Conservation (phyloP, 2,113 vertebrate genomes). For the Gracilinanus agilis region DNA sequence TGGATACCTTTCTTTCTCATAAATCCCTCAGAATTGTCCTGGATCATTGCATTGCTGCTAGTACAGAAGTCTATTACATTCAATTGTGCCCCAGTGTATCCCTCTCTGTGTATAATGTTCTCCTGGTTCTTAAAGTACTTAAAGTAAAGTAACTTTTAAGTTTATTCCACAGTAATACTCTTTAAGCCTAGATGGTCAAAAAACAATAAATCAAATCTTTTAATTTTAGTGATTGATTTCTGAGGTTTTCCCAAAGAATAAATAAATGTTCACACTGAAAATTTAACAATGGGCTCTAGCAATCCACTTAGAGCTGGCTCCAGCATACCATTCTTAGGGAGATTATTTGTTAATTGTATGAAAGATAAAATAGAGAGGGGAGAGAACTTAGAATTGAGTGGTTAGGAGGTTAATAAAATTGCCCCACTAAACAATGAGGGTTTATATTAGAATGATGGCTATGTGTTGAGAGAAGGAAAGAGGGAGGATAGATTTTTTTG, state of each 20-base stretch:
- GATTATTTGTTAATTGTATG: neutral
- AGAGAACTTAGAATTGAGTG: neutral
- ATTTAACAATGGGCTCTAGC: neutral
- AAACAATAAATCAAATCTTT: neutral
- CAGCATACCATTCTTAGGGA: neutral
- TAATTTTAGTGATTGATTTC: neutral
- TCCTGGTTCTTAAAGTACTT: too few species aligned
- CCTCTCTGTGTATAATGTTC: too few species aligned
- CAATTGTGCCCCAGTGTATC: too few species aligned
- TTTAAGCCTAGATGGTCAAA: neutral
- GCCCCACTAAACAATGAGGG: neutral
- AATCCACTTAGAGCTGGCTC: neutral
- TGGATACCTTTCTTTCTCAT: too few species aligned
- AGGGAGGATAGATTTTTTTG: neutral
- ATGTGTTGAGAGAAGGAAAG: neutral
- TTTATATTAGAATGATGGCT: neutral
- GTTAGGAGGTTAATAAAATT: neutral
- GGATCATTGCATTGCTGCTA: too few species aligned
- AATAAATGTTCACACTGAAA: neutral
- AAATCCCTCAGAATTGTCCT: too few species aligned
- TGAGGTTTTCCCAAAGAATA: neutral
- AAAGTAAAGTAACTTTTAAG: too few species aligned
- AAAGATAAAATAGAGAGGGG: neutral
- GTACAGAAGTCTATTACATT: too few species aligned
- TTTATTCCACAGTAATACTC: neutral